These are phyloP conservation scores for Chrysolina haemoptera DNA, from an alignment of 2,888 invertebrate species.

Conservation along the genomic window DNA sequence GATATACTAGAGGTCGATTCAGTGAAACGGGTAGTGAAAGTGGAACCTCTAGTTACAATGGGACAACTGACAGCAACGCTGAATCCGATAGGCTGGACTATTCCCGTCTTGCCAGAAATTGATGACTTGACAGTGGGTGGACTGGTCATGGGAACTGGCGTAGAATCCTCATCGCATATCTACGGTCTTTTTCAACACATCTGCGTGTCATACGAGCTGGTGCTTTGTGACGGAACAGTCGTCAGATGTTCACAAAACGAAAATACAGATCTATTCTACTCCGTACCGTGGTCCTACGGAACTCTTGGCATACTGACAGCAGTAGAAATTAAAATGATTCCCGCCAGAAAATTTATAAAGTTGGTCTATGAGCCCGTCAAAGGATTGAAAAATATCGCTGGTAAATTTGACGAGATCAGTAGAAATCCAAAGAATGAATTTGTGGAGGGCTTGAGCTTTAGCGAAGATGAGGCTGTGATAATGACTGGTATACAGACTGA, in stretches of 20 bases:
- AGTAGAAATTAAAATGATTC: constrained; percentile 81
- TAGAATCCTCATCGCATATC: constrained; percentile 85
- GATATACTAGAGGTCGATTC: constrained; percentile 83
- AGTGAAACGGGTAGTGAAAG: constrained; percentile 76
- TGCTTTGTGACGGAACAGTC: constrained; percentile 82
- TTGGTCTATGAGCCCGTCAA: constrained; percentile 79
- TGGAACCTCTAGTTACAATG: constrained; percentile 88
- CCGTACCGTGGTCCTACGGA: constrained; percentile 89
- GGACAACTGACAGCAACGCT: constrained; percentile 84
- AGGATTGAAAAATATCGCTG: constrained; percentile 71
- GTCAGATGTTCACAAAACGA: constrained; percentile 80
- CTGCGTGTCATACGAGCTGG: constrained; percentile 82
- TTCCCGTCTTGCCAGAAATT: constrained; percentile 86
- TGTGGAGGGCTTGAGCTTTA: constrained; percentile 82
- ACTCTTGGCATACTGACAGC: constrained; percentile 85
- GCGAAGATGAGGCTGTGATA: constrained; percentile 78
- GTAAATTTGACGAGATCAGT: constrained; percentile 57
- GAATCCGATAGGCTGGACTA: constrained; percentile 80
- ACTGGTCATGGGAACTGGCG: constrained; percentile 85
- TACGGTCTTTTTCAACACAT: constrained; percentile 87
- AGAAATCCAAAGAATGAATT: constrained; percentile 75
- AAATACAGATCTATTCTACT: constrained; percentile 82
- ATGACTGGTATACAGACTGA: constrained; percentile 84
- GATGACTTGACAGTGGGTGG: constrained; percentile 90
- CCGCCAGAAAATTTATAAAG: constrained; percentile 79